Conservation (phyloP, 2,113 vertebrate genomes). For the Entosphenus tridentatus region DNA sequence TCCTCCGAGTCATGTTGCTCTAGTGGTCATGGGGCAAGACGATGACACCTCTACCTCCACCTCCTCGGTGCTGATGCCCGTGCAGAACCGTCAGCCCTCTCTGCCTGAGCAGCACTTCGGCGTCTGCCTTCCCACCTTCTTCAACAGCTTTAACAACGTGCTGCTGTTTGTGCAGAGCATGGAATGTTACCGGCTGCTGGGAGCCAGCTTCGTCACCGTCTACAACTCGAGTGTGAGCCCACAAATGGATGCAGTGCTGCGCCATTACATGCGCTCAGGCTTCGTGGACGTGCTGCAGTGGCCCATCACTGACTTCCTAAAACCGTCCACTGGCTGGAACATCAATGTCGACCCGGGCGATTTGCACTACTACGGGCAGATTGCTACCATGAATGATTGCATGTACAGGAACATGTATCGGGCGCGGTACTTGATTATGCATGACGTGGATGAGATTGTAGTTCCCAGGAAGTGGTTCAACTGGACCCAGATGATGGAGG, state of each 20-base stretch:
- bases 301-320: slow-evolving; percentile 9
- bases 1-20: neutral
- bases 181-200: slow-evolving; percentile 41
- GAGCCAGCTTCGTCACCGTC: slow-evolving; percentile 27
- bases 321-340: neutral
- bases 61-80: neutral
- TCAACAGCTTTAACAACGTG: slow-evolving; percentile 30
- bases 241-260: slow-evolving; percentile 11
- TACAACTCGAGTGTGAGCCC: slow-evolving; percentile 37
- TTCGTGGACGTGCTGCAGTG: slow-evolving; percentile 9
- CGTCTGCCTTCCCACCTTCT: slow-evolving; percentile 34
- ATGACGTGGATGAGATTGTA: slow-evolving; percentile 12
- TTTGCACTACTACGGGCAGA: slow-evolving; percentile 14
- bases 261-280: slow-evolving; percentile 9
- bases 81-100: too few species aligned
- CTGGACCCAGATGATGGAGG: slow-evolving; percentile 9
- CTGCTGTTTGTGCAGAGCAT: slow-evolving; percentile 33
- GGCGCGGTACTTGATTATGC: slow-evolving; percentile 9
- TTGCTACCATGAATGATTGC: slow-evolving; percentile 14
- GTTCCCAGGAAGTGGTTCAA: slow-evolving; percentile 7
- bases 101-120: slow-evolving; percentile 22
- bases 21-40: neutral
- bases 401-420: slow-evolving; percentile 13
- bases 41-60: neutral
- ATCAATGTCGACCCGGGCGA: slow-evolving; percentile 7